Evolutionary conservation across 1,140 invertebrate genomes (phyloP).

Genomic region (Lasaia peninsularis): DNA sequence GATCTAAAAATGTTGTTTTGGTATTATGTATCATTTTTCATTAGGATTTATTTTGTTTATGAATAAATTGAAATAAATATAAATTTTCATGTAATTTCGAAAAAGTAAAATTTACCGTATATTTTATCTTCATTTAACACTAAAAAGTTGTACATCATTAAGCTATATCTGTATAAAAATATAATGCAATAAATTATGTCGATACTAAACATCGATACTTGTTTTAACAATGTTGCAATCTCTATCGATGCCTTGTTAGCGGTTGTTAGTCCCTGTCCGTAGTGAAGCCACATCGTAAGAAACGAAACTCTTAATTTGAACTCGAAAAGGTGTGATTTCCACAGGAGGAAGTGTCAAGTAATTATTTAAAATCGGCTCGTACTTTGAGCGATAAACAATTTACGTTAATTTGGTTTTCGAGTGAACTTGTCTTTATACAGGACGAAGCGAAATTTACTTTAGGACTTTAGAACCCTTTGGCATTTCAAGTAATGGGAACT

Average conservation of each 20-base stretch:
- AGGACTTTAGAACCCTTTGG: not conserved
- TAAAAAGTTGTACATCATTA: too few species aligned
- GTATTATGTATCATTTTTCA: too few species aligned
- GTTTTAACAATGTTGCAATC: conserved; percentile 35
- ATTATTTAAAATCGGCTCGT: conserved; percentile 55
- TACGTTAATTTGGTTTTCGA: conserved; percentile 36
- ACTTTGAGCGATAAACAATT: conserved; percentile 42
- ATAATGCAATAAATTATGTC: not conserved
- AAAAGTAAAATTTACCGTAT: too few species aligned
- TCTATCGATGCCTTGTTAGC: conserved; percentile 69
- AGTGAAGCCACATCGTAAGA: conserved; percentile 41
- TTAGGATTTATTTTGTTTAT: too few species aligned
- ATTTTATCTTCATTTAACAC: too few species aligned
- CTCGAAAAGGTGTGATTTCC: conserved; percentile 67
- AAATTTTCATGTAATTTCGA: too few species aligned
- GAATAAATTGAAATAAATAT: too few species aligned
- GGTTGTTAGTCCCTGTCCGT: conserved; percentile 52
- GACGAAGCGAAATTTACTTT: not conserved
- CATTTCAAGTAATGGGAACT: not conserved
- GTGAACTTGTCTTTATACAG: conserved; percentile 22
- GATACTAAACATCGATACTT: not conserved
- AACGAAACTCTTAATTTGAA: conserved; percentile 62
- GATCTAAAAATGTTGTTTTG: too few species aligned
- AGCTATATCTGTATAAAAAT: too few species aligned
- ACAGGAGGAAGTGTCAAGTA: conserved; percentile 61